phyloP scores from a whole-genome alignment of 2,888 invertebrate species.

The Campaea margaritaria region DNA sequence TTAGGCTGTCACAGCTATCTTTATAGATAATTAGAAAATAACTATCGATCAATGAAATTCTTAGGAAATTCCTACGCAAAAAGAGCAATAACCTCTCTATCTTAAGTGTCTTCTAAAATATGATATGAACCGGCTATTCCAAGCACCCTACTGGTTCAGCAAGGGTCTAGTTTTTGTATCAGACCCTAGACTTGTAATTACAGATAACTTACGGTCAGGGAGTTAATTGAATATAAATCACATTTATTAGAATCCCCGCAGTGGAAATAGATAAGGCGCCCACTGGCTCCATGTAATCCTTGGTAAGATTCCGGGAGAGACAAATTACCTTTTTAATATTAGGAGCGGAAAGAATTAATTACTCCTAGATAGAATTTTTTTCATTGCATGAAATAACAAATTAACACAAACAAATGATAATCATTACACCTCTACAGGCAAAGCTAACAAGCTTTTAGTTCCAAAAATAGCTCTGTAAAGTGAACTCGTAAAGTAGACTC shows the following conservation, averaged over 20 bases:
- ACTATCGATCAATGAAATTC: too few species aligned
- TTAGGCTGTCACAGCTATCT: too few species aligned
- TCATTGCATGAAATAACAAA: neutral
- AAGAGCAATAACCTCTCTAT: neutral
- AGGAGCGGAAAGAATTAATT: too few species aligned
- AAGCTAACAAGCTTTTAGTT: conserved; percentile 17
- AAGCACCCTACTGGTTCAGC: neutral
- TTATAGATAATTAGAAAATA: too few species aligned
- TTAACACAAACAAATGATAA: conserved; percentile 1
- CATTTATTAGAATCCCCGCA: conserved; percentile 12
- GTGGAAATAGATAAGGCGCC: neutral
- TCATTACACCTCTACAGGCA: neutral
- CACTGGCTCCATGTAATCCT: neutral
- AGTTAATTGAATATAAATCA: conserved; percentile 28
- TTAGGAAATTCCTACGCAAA: neutral
- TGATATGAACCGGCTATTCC: neutral
- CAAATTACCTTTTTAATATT: too few species aligned
- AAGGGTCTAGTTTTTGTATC: conserved; percentile 13
- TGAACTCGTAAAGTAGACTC: conserved; percentile 31
- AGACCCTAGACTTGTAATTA: conserved; percentile 22
- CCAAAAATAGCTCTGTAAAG: conserved; percentile 28
- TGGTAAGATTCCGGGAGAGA: neutral
- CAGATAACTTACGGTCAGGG: conserved; percentile 21
- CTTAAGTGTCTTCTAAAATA: neutral
- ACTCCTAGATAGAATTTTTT: too few species aligned